Conservation (phyloP, 2,113 vertebrate species). For the Bos indicus region DNA sequence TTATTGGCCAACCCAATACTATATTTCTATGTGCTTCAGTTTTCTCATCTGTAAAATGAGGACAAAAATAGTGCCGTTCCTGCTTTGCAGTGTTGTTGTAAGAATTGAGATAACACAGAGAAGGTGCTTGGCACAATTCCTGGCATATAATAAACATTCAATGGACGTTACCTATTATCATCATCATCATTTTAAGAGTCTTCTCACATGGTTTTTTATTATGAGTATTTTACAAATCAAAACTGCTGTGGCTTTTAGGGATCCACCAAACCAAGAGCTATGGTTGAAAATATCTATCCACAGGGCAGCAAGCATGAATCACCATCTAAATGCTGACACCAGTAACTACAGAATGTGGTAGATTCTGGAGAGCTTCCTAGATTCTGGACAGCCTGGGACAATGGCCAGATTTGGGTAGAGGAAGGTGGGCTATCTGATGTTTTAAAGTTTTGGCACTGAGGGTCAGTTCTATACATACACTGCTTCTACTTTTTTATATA, state of each 20-base stretch:
- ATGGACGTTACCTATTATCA: neutral
- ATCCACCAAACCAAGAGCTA: neutral
- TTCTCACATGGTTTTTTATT: neutral
- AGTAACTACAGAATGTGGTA: neutral
- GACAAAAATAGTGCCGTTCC: neutral
- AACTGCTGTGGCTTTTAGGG: neutral
- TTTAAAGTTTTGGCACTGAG: neutral
- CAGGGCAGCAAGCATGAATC: neutral
- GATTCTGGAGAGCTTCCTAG: neutral
- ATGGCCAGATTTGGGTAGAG: neutral
- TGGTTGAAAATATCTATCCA: neutral
- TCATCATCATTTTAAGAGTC: neutral
- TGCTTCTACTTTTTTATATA: neutral
- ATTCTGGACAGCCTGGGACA: neutral
- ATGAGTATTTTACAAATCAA: neutral
- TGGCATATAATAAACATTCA: neutral
- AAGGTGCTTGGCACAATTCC: neutral
- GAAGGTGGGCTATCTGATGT: neutral
- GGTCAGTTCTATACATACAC: neutral
- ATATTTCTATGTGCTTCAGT: neutral
- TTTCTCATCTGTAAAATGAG: neutral
- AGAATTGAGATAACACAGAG: neutral
- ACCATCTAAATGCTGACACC: neutral
- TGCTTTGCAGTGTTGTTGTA: neutral
- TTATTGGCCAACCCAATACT: neutral